Conservation (phyloP, 37 sponge, comb jelly and placozoan genomes). For the Agelas oroides region DNA sequence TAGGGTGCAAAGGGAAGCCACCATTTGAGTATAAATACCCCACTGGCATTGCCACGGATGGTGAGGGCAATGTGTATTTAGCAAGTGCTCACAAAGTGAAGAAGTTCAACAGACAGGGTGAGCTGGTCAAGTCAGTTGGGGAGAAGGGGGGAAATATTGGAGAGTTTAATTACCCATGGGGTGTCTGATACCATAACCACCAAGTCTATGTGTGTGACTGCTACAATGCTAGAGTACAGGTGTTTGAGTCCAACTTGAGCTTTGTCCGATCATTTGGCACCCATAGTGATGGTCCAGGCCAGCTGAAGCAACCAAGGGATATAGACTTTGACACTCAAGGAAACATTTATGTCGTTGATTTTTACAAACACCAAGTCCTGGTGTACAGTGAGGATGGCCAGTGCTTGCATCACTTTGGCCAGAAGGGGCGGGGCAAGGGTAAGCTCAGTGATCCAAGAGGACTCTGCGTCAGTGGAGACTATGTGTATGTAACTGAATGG, state of each 20-base stretch:
- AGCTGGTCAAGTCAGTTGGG: background rate
- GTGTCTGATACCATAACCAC: background rate
- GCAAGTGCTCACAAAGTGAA: background rate
- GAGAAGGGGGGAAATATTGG: no score
- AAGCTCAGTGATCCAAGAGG: background rate
- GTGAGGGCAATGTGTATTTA: background rate
- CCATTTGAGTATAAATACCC: no score
- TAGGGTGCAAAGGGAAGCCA: background rate
- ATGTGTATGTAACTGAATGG: slow-evolving; percentile 4
- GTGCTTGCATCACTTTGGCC: background rate
- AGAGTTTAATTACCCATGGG: background rate
- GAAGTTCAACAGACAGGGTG: background rate
- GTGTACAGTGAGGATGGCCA: background rate
- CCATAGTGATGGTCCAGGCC: background rate
- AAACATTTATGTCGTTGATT: background rate
- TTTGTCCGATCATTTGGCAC: slow-evolving; percentile 10
- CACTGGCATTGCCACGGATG: background rate
- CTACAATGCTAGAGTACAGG: background rate
- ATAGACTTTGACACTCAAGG: background rate
- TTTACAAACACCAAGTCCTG: background rate
- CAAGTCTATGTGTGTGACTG: slow-evolving; percentile 14
- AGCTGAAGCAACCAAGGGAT: background rate
- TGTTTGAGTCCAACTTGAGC: background rate
- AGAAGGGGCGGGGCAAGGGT: background rate
- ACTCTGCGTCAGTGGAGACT: background rate